A percentile compares a stretch with the other conserved stretches of the same genome.
Evolutionary conservation across 53 echinoderm and acorn worm species (phyloP).

Genomic region (Paelopatides confundens): DNA sequence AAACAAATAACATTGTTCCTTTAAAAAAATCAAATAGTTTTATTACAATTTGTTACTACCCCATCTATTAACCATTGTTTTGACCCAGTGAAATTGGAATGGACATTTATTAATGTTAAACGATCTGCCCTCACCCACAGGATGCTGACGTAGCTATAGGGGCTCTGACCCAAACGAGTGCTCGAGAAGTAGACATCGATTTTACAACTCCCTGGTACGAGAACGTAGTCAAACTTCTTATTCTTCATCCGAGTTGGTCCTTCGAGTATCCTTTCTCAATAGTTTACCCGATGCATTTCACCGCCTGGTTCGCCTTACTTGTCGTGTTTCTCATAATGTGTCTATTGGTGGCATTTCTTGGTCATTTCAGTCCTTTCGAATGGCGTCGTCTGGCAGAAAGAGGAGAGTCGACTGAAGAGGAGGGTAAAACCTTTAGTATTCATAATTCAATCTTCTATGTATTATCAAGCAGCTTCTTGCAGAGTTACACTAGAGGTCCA

Average conservation of each 20-base stretch:
- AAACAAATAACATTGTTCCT: no score
- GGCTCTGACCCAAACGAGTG: constrained; percentile 71
- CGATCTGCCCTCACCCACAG: no score
- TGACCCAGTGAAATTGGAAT: no score
- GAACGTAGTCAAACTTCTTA: constrained; percentile 67
- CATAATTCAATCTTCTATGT: constrained; percentile 77
- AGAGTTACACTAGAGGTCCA: constrained; percentile 77
- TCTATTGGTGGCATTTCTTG: constrained; percentile 65
- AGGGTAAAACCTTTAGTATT: constrained; percentile 70
- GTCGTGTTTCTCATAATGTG: constrained; percentile 66
- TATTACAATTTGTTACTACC: no score
- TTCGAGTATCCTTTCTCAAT: constrained; percentile 88
- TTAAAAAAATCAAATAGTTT: no score
- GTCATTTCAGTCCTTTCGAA: constrained; percentile 72
- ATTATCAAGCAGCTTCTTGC: constrained; percentile 74
- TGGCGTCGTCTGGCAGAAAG: constrained; percentile 59
- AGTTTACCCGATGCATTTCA: constrained; percentile 77
- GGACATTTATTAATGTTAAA: no score
- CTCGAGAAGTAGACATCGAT: constrained; percentile 78
- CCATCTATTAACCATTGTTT: no score
- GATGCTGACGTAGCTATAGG: constrained; percentile 90
- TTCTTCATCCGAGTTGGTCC: constrained; percentile 87
- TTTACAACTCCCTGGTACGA: constrained; percentile 76
- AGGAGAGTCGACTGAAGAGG: constrained; percentile 63
- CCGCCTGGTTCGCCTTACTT: constrained; percentile 82